phyloP scores from a whole-genome alignment of 2,113 vertebrate genomes.

The Alouatta palliata region DNA sequence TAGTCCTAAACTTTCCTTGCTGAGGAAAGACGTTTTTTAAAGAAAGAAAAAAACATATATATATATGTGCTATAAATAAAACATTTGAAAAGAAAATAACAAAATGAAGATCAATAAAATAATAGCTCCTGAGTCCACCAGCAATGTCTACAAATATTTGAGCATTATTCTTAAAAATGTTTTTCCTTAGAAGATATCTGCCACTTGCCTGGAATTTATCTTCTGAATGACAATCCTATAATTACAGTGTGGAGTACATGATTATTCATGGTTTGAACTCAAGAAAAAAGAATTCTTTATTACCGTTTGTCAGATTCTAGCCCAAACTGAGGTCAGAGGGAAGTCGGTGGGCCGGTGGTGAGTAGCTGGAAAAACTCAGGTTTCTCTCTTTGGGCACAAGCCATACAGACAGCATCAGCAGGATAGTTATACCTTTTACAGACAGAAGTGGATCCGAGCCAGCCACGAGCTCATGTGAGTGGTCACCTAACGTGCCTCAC shows the following conservation, averaged over 20 bases:
- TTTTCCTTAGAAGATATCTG: background rate
- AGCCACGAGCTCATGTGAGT: too few relatives aligned
- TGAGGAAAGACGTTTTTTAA: background rate
- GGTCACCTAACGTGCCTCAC: too few relatives aligned
- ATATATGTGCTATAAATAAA: background rate
- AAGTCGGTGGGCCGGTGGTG: too few relatives aligned
- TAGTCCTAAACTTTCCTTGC: background rate
- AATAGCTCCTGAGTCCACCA: background rate
- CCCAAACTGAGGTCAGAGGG: too few relatives aligned
- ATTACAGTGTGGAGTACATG: constrained; percentile 20
- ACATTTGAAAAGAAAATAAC: background rate
- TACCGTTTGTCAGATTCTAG: background rate
- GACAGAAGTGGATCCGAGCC: too few relatives aligned
- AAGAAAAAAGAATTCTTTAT: background rate
- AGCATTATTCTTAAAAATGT: background rate
- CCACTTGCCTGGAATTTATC: background rate
- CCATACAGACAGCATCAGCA: too few relatives aligned
- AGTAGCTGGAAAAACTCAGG: too few relatives aligned
- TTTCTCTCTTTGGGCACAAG: too few relatives aligned
- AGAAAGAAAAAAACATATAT: background rate
- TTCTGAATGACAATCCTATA: background rate
- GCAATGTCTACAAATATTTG: background rate
- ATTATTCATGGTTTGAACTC: background rate
- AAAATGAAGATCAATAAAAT: background rate
- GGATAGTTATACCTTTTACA: too few relatives aligned